Evolutionary conservation across 2,888 invertebrate genomes (phyloP), one percentile per base, ranked within the genome.

Genomic region (Drosophila fulvimacula): DNA sequence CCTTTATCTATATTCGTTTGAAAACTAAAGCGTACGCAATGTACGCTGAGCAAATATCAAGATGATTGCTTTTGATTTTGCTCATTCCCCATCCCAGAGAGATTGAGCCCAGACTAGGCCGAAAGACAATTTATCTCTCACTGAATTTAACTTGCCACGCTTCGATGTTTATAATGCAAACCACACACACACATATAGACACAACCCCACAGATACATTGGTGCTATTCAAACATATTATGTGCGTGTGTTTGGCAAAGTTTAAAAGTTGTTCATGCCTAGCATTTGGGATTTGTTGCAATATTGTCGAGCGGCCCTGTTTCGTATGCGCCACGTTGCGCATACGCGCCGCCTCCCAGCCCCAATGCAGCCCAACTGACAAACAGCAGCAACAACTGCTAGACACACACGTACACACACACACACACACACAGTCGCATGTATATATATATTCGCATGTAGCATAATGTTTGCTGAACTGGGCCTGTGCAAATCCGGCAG

Each of bases 241-340:
- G 41, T 61, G 63, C 36, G 62, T 55, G 69, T 62, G 72, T 64
- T 44, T 55, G 57, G 65, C 51, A 39, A 75, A 86, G 84, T 82
- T 83, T 77, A 84, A 84, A 83, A 87, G 82, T 87, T 83, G 74
- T 77, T 85, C 83, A 84, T 83, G 88, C 74, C 73, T 85, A 53
- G 83, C 85, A 83, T 87, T 87, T 82, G 73, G 82, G 85, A 83
- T 84, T 83, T 79, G 88, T 72, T 82, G 68, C 82, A 80, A 84
- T 75, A 85, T 87, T 79, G 69, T 11, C 46, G 65, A 69, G 62
- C 62, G 65, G 59, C 44, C 56, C 64, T 76, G 76, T 60, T 87
- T 76, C 59, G 84, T 87, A 87, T 87, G 85, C 74, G 76, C 49
- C 71, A 75, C 74, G 66, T 75, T 83, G 82, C 85, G 85, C 82